Evolutionary conservation across 2,113 vertebrate species (phyloP).

Genomic region (Hippocampus abdominalis): DNA sequence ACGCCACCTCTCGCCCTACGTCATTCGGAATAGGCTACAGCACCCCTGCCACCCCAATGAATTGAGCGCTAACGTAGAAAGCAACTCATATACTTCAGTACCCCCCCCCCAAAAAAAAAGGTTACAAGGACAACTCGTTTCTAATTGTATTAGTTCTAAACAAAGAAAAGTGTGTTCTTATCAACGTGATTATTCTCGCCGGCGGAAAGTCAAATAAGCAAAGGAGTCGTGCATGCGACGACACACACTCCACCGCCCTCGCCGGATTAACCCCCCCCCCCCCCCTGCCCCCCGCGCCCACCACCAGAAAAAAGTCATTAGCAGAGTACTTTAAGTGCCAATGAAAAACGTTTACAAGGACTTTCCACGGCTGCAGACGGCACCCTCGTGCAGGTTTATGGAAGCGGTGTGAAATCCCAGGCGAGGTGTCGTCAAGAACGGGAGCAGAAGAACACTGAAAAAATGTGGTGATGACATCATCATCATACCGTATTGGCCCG

Average conservation of each 20-base stretch:
- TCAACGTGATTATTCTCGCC: not conserved
- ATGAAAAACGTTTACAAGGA: slow-evolving; percentile 5
- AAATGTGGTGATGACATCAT: no score
- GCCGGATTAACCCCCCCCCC: not conserved
- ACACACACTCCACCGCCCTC: not conserved
- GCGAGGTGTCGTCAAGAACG: not conserved
- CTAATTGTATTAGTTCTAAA: not conserved
- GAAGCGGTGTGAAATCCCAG: not conserved
- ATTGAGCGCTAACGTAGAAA: no score
- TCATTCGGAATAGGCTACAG: no score
- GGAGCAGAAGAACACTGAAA: not conserved
- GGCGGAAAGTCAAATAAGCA: not conserved
- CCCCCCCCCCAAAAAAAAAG: not conserved
- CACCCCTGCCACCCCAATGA: no score
- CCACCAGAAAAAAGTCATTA: slow-evolving; percentile 2
- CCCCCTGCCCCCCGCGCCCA: no score
- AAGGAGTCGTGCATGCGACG: not conserved
- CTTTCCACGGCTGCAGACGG: not conserved
- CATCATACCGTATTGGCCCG: no score
- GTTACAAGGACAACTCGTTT: not conserved
- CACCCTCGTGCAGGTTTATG: not conserved
- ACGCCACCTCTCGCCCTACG: no score
- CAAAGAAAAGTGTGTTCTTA: not conserved
- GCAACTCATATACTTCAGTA: no score
- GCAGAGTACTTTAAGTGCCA: not conserved